Evolutionary conservation across 2,888 invertebrate genomes (phyloP).

Genomic region (Drosophila koepferae): DNA sequence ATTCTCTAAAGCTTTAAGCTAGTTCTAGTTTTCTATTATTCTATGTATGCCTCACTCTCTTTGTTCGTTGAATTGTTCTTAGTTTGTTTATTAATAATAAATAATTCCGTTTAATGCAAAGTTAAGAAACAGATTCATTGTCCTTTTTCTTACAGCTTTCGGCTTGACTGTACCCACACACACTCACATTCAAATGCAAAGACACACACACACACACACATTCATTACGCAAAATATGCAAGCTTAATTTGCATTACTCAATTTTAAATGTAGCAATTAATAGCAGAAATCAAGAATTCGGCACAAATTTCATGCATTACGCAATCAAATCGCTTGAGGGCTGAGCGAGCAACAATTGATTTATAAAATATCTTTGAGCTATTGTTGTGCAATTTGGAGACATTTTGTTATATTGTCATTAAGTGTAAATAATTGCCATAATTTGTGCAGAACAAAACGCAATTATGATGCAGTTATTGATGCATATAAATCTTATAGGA

Average conservation of each 20-base stretch:
- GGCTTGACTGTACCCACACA: not conserved
- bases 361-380: slow-evolving; percentile 25
- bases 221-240: not conserved
- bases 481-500: slow-evolving; percentile 67
- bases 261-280: slow-evolving; percentile 23
- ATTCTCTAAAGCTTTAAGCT: too few species aligned
- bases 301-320: slow-evolving; percentile 21
- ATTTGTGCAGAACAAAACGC: slow-evolving; percentile 58
- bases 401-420: slow-evolving; percentile 62
- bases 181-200: not conserved
- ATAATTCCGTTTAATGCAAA: not conserved
- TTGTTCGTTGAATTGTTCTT: too few species aligned
- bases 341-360: not conserved
- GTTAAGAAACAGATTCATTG: not conserved
- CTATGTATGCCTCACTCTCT: too few species aligned
- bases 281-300: slow-evolving; percentile 15
- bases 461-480: slow-evolving; percentile 62
- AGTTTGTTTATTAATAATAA: not conserved
- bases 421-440: slow-evolving; percentile 78
- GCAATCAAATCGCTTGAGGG: slow-evolving; percentile 3
- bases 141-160: not conserved
- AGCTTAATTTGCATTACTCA: not conserved
- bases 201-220: not conserved
- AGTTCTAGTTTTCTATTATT: too few species aligned
- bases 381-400: slow-evolving; percentile 37